Evolutionary conservation across 2,888 invertebrate genomes (phyloP), one percentile per base, ranked within the genome.

Genomic region (Parnassius glacialis): DNA sequence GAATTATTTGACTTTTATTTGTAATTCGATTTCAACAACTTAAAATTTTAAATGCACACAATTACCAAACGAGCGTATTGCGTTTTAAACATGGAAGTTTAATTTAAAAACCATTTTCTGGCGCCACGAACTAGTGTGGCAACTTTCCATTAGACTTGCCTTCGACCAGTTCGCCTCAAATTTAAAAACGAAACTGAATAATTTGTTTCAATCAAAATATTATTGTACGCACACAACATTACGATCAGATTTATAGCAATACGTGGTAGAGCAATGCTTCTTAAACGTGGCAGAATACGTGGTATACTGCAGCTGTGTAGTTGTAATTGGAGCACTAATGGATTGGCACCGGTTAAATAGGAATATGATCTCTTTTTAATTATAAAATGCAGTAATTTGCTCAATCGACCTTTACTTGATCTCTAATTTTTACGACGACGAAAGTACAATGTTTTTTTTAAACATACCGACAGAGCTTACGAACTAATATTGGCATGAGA

Each of bases 141-240:
- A 56, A 52, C 61, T 61, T 61, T 61, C 61, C 51, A 52, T 56
- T 56, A 45, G 51, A 44, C 50, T 47, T 52, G 53, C 47, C 41
- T 59, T 50, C 50, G n/a, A n/a, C 43, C 42, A 54, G 16, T 20
- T 50, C 25, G 13, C 43, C 5, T 25, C 45, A 45, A 43, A 51
- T 20, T 34, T 7, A n/a, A 56, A 51, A 43, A 20, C 11, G 25
- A 43, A 60, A 50, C 11, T 25, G 25, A 11, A 53, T 44, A 51
- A 48, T 51, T 10, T 60, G 43, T 44, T 55, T 20, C 45, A 45
- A 12, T 34, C 52, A 52, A 52, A 52, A 53, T 41, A 52, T 58
- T 25, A 59, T 42, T 53, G 34, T 42, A 13, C 12, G 0, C 16
- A 42, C 42, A 53, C 34, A 41, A 12, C 52, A 10, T 10, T 2